A percentile compares a stretch with the other conserved stretches of the same genome.
Evolutionary conservation across 2,888 invertebrate species (phyloP).

Genomic region (Lymantria monacha): DNA sequence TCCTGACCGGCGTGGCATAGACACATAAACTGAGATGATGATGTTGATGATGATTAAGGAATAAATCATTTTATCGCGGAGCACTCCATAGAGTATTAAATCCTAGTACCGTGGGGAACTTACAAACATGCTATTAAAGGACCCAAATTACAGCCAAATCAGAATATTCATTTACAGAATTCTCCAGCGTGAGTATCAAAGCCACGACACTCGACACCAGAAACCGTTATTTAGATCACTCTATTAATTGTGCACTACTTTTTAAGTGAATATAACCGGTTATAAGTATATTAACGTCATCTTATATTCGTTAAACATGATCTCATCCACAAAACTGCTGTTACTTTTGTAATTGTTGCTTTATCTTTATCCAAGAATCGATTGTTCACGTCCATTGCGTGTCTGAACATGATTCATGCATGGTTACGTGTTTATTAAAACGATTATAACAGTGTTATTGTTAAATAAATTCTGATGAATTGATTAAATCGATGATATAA

Average conservation of each 20-base stretch:
- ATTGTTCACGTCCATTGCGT: conserved; percentile 41
- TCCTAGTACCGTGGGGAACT: no score
- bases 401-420: conserved; percentile 34
- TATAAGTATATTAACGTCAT: not conserved
- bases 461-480: conserved; percentile 28
- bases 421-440: conserved; percentile 34
- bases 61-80: no score
- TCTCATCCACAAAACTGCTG: conserved; percentile 42
- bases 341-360: conserved; percentile 49
- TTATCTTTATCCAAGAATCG: conserved; percentile 38
- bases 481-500: conserved; percentile 17
- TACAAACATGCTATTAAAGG: no score
- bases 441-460: conserved; percentile 20
- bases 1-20: no score
- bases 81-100: no score
- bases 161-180: no score
- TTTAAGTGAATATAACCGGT: not conserved
- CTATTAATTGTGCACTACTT: not conserved
- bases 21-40: no score
- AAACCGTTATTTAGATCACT: no score
- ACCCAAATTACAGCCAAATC: no score
- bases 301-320: conserved; percentile 34
- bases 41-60: no score
- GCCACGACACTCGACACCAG: no score
- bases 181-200: no score